phyloP scores from a whole-genome alignment of 92 coral and sea anemone genomes.

The Paragorgia papillata region DNA sequence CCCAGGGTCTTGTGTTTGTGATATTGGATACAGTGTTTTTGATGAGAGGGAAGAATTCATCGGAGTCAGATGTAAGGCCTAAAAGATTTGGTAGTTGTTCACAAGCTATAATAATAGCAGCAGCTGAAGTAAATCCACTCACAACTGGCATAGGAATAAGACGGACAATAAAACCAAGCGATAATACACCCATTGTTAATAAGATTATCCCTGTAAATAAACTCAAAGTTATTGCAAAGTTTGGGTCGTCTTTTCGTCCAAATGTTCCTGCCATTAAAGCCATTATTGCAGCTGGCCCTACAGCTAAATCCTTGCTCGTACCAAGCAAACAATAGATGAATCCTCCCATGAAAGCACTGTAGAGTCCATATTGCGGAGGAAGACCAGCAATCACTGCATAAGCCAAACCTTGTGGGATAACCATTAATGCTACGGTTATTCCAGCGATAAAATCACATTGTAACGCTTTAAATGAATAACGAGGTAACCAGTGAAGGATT shows the following conservation, averaged over 20 bases:
- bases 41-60: conserved; percentile 29
- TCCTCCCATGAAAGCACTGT: conserved; percentile 42
- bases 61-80: conserved; percentile 5
- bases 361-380: conserved; percentile 37
- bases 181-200: conserved; percentile 25
- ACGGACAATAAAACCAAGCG: conserved; percentile 42
- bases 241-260: conserved; percentile 38
- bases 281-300: conserved; percentile 45
- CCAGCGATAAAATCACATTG: conserved; percentile 42
- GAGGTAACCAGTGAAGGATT: conserved; percentile 35
- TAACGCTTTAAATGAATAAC: conserved; percentile 27
- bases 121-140: conserved; percentile 46
- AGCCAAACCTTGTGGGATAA: conserved; percentile 34
- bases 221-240: conserved; percentile 39
- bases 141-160: conserved; percentile 32
- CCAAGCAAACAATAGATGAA: conserved; percentile 34
- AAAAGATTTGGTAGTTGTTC: conserved; percentile 35
- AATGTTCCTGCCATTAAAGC: conserved; percentile 38
- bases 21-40: conserved; percentile 16
- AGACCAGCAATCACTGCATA: conserved; percentile 40
- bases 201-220: conserved; percentile 16
- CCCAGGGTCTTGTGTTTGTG: neutral
- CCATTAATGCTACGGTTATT: conserved; percentile 38
- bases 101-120: conserved; percentile 36
- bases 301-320: conserved; percentile 33